A percentile compares a stretch with the other conserved stretches of the same genome.
phyloP scores from a whole-genome alignment of 2,797 vertebrate genomes.

The Nasua narica region DNA sequence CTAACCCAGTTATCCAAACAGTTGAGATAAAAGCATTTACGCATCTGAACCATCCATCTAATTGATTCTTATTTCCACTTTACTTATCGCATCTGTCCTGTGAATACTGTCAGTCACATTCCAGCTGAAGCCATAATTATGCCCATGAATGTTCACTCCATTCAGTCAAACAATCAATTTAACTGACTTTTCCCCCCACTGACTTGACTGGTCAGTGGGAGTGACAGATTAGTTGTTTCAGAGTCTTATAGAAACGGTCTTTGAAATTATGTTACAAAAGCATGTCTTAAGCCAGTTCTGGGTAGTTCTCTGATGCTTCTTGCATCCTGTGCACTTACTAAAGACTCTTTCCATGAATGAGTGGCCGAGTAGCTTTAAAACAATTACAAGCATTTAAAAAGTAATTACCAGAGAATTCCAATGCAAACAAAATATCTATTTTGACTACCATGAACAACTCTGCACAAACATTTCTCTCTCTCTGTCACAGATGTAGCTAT shows the following conservation, averaged over 20 bases:
- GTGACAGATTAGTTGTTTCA: conserved; percentile 35
- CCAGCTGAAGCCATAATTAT: conserved; percentile 27
- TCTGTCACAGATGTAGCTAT: not conserved
- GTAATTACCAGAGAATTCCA: conserved; percentile 56
- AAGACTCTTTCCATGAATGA: not conserved
- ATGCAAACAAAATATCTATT: conserved; percentile 46
- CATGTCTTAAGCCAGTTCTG: not conserved
- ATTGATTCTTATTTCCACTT: not conserved
- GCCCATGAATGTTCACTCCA: not conserved
- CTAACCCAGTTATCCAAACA: not conserved
- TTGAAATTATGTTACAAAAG: conserved; percentile 32
- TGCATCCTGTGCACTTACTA: not conserved
- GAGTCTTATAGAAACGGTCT: not conserved
- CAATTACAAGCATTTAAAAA: conserved; percentile 58
- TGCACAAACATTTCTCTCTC: not conserved
- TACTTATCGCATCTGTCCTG: not conserved
- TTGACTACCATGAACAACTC: not conserved
- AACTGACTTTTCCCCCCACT: not conserved
- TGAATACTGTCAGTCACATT: conserved; percentile 23
- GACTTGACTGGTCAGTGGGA: not conserved
- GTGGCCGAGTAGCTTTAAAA: conserved; percentile 29
- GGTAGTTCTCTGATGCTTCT: not conserved
- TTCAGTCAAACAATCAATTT: conserved; percentile 39
- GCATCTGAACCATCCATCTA: not conserved
- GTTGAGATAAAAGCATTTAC: not conserved